Evolutionary conservation across 2,888 invertebrate genomes (phyloP).

Genomic region (Noctuana brunneofusca): DNA sequence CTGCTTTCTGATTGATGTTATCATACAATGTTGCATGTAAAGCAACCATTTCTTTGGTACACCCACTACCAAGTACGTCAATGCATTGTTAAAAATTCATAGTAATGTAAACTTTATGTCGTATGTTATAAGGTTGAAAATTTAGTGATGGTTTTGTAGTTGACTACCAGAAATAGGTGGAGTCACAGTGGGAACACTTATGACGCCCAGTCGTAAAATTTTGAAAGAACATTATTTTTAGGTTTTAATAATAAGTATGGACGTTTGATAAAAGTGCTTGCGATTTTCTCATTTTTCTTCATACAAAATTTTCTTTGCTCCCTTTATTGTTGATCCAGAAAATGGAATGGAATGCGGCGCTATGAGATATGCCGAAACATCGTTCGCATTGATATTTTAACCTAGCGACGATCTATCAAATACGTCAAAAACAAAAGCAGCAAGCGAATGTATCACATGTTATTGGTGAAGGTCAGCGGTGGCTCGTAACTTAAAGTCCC

Average conservation of each 20-base stretch:
- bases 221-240: neutral
- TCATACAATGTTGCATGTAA: constrained; percentile 34
- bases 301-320: constrained; percentile 59
- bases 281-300: constrained; percentile 68
- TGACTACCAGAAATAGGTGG: constrained; percentile 5
- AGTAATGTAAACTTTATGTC: neutral
- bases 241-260: constrained; percentile 6
- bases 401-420: constrained; percentile 16
- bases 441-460: constrained; percentile 41
- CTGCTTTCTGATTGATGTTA: constrained; percentile 23
- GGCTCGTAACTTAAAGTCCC: constrained; percentile 69
- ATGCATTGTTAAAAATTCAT: neutral
- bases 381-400: constrained; percentile 3
- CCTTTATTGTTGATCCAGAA: constrained; percentile 67
- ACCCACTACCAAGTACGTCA: neutral
- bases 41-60: constrained; percentile 9
- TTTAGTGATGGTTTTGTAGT: neutral
- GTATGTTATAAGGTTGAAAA: neutral
- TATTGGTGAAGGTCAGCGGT: constrained; percentile 61
- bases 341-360: constrained; percentile 43
- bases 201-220: constrained; percentile 8
- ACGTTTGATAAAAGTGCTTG: constrained; percentile 75
- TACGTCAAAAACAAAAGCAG: constrained; percentile 29
- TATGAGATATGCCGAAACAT: constrained; percentile 34
- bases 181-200: constrained; percentile 2